phyloP scores from a whole-genome alignment of 2,888 invertebrate species.

The Pyrocoelia pectoralis region DNA sequence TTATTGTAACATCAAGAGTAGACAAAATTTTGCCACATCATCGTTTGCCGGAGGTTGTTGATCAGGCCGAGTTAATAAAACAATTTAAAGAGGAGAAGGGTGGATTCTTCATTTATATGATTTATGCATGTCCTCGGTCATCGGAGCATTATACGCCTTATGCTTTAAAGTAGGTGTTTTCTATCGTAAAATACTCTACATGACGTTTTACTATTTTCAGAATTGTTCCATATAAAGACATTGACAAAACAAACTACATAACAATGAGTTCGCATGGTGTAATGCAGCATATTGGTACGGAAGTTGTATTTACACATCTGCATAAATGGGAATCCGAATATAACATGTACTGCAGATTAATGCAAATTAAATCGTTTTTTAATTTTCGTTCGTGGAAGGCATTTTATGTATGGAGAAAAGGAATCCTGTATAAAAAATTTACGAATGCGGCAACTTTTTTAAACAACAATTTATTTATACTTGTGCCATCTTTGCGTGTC shows the following conservation, averaged over 20 bases:
- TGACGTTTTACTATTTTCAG: slow-evolving; percentile 57
- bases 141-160: slow-evolving; percentile 80
- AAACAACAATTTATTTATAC: slow-evolving; percentile 74
- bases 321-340: slow-evolving; percentile 85
- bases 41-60: slow-evolving; percentile 51
- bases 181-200: background rate
- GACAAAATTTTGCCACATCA: slow-evolving; percentile 46
- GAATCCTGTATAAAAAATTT: slow-evolving; percentile 73
- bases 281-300: slow-evolving; percentile 74
- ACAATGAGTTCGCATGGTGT: slow-evolving; percentile 86
- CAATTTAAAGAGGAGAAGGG: slow-evolving; percentile 65
- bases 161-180: slow-evolving; percentile 67
- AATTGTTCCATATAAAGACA: slow-evolving; percentile 75
- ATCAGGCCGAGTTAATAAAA: slow-evolving; percentile 61
- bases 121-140: slow-evolving; percentile 74
- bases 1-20: background rate
- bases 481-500: slow-evolving; percentile 74
- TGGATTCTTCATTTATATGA: slow-evolving; percentile 79
- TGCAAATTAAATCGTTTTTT: slow-evolving; percentile 74
- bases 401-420: slow-evolving; percentile 80
- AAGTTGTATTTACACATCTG: slow-evolving; percentile 81
- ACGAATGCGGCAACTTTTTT: slow-evolving; percentile 66
- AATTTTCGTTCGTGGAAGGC: slow-evolving; percentile 80
- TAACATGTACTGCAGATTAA: slow-evolving; percentile 78
- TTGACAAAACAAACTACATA: slow-evolving; percentile 76